Conservation (phyloP, 2,888 invertebrate genomes). For the Diadromus collaris region DNA sequence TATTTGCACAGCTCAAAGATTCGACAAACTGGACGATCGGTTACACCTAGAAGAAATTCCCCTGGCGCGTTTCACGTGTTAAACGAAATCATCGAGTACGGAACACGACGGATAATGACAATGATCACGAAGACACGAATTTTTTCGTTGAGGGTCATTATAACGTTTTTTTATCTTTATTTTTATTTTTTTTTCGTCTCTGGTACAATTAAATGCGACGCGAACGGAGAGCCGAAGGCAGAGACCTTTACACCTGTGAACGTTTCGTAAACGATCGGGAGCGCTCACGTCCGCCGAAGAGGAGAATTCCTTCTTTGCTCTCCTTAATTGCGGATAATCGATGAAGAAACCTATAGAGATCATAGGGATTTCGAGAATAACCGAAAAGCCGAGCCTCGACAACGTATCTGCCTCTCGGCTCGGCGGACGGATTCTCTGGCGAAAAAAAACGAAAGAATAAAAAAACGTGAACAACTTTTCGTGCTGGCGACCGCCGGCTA, state of each 20-base stretch:
- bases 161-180: too few relatives aligned
- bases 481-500: constrained; percentile 40
- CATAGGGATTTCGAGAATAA: constrained; percentile 60
- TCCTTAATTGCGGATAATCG: constrained; percentile 64
- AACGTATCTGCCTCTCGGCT: constrained; percentile 56
- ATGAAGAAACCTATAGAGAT: constrained; percentile 52
- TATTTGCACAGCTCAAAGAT: constrained; percentile 30
- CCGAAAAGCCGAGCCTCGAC: constrained; percentile 50
- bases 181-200: not conserved
- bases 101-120: constrained; percentile 36
- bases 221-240: constrained; percentile 37
- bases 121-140: constrained; percentile 47
- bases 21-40: not conserved
- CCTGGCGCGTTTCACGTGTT: constrained; percentile 31
- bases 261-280: constrained; percentile 20
- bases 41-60: not conserved
- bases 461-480: constrained; percentile 43
- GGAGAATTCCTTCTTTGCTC: constrained; percentile 39
- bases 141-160: constrained; percentile 35
- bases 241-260: constrained; percentile 61
- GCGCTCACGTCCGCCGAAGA: constrained; percentile 19
- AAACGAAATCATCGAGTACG: constrained; percentile 25
- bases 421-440: constrained; percentile 36
- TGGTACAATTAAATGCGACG: constrained; percentile 50
- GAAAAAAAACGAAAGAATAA: constrained; percentile 56